Percentiles rank a stretch among this genome's conserved stretches.
Conservation (phyloP, 2,888 invertebrate species). For the Eilema griseolum region DNA sequence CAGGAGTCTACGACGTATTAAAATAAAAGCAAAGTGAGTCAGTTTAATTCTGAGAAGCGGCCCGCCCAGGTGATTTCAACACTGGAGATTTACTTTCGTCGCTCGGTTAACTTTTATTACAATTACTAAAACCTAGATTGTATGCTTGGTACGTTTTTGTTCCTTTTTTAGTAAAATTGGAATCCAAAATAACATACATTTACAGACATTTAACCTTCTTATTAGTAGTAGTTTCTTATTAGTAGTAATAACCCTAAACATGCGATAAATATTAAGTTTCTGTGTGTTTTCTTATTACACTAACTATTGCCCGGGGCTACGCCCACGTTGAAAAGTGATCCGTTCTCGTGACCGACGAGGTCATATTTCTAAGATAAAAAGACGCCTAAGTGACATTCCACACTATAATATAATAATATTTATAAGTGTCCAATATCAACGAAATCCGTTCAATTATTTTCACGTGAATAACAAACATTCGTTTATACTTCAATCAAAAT, state of each 20-base stretch:
- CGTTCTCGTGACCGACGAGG: neutral
- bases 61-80: conserved; percentile 50
- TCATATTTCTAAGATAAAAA: neutral
- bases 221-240: too few species aligned
- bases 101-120: conserved; percentile 52
- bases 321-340: neutral
- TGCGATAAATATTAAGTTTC: too few species aligned
- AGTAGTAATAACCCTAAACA: neutral
- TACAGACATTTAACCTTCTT: neutral
- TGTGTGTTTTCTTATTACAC: too few species aligned
- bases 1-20: conserved; percentile 44
- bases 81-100: conserved; percentile 48
- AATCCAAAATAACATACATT: neutral
- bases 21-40: conserved; percentile 51
- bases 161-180: conserved; percentile 16
- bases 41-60: conserved; percentile 49
- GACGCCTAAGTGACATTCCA: neutral
- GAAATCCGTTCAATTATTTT: neutral
- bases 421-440: too few species aligned
- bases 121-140: conserved; percentile 42
- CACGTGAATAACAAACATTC: neutral
- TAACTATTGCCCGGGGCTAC: too few species aligned
- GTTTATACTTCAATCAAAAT: neutral
- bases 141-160: conserved; percentile 25
- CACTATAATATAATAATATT: neutral